A percentile compares a stretch with the other conserved stretches of the same genome.
Conservation (phyloP, 2,888 invertebrate genomes). For the Drosophila differens region DNA sequence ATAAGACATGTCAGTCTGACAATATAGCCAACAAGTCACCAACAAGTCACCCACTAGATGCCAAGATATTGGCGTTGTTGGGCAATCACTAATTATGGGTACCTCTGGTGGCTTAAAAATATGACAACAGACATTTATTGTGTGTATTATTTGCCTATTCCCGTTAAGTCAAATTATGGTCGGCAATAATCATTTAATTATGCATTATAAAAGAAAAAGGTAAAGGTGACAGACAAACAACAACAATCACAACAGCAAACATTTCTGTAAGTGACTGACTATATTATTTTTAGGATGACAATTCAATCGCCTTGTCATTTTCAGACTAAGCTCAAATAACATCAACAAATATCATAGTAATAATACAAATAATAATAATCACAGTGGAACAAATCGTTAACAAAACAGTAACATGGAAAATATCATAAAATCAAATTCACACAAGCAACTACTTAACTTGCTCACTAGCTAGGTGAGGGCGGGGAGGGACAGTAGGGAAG, state of each 20-base stretch:
- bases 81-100: conserved; percentile 22
- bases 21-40: not conserved
- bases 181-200: conserved; percentile 31
- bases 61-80: not conserved
- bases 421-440: not conserved
- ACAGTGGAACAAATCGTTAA: conserved; percentile 6
- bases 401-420: not conserved
- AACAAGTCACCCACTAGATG: not conserved
- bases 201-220: conserved; percentile 8
- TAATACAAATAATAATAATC: conserved; percentile 15
- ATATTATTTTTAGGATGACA: conserved; percentile 44
- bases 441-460: conserved; percentile 4
- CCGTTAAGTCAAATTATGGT: conserved; percentile 35
- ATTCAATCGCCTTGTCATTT: conserved; percentile 17
- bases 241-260: conserved; percentile 3
- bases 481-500: not conserved
- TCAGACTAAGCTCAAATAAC: conserved; percentile 14
- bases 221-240: not conserved
- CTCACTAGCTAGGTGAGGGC: not conserved
- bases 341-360: conserved; percentile 7
- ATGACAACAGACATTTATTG: conserved; percentile 21
- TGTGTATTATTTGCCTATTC: conserved; percentile 21
- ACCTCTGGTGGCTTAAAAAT: conserved; percentile 31
- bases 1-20: conserved; percentile 54
- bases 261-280: conserved; percentile 43